phyloP scores from a whole-genome alignment of 2,113 vertebrate genomes.

The Trematocara nigrifrons region DNA sequence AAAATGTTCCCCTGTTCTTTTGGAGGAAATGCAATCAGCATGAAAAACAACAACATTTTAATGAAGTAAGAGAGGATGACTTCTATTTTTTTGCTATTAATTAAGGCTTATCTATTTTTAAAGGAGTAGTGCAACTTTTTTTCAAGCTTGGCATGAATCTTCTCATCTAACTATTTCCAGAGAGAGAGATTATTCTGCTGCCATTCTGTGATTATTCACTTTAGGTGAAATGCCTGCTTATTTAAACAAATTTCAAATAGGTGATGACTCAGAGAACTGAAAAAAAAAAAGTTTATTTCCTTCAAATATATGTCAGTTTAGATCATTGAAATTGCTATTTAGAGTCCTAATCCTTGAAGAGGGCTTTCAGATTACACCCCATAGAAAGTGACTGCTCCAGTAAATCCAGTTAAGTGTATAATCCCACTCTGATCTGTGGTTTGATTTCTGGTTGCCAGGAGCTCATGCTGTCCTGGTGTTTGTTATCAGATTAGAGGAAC shows the following conservation, averaged over 20 bases:
- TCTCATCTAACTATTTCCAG: background rate
- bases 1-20: background rate
- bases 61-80: background rate
- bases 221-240: too few species aligned
- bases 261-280: background rate
- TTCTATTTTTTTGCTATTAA: background rate
- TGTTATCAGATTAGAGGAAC: background rate
- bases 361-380: background rate
- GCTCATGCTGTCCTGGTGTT: background rate
- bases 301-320: background rate
- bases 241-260: background rate
- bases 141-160: background rate
- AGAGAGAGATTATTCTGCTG: background rate
- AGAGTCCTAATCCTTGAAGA: background rate
- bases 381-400: background rate
- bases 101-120: background rate
- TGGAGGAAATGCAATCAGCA: background rate
- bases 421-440: background rate
- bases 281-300: background rate
- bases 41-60: background rate
- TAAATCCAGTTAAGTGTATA: background rate
- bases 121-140: background rate
- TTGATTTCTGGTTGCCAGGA: conserved; percentile 10
- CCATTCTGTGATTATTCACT: background rate
- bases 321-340: background rate